Evolutionary conservation across 2,888 invertebrate species (phyloP).

Genomic region (Platycheirus albimanus): DNA sequence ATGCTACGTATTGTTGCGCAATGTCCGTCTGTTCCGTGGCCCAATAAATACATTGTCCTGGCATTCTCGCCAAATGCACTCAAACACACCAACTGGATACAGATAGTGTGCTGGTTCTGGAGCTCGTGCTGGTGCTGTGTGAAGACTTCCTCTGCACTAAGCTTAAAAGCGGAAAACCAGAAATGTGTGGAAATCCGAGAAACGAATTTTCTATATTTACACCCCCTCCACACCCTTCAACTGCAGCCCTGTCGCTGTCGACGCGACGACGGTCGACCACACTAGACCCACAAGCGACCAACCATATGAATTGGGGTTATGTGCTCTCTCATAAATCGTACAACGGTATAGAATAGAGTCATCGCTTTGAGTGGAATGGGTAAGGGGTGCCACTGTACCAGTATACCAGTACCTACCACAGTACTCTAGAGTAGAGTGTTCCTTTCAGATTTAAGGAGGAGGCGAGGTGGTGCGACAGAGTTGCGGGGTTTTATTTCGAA

Average conservation of each 20-base stretch:
- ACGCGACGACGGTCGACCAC: constrained; percentile 19
- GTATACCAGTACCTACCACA: neutral
- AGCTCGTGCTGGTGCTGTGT: too few relatives aligned
- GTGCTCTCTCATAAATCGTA: constrained; percentile 71
- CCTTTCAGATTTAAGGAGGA: constrained; percentile 47
- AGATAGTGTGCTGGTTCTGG: constrained; percentile 3
- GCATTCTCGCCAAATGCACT: constrained; percentile 64
- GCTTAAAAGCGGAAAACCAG: constrained; percentile 72
- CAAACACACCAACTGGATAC: constrained; percentile 22
- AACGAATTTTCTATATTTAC: constrained; percentile 58
- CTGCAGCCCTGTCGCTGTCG: constrained; percentile 14
- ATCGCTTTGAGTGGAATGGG: constrained; percentile 57
- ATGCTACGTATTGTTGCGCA: constrained; percentile 65
- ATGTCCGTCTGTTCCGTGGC: constrained; percentile 70
- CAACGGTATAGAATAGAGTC: constrained; percentile 66
- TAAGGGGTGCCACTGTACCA: neutral
- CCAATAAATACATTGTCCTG: constrained; percentile 73
- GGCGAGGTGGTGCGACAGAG: neutral
- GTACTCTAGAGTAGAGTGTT: constrained; percentile 42
- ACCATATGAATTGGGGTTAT: constrained; percentile 73
- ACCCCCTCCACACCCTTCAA: neutral
- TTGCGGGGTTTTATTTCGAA: constrained; percentile 48
- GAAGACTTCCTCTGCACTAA: constrained; percentile 66
- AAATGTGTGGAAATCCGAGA: constrained; percentile 74
- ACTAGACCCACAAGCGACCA: constrained; percentile 30